Base-by-base conservation (phyloP, 2,888 invertebrate species). In the Miltochrista miniata region DNA sequence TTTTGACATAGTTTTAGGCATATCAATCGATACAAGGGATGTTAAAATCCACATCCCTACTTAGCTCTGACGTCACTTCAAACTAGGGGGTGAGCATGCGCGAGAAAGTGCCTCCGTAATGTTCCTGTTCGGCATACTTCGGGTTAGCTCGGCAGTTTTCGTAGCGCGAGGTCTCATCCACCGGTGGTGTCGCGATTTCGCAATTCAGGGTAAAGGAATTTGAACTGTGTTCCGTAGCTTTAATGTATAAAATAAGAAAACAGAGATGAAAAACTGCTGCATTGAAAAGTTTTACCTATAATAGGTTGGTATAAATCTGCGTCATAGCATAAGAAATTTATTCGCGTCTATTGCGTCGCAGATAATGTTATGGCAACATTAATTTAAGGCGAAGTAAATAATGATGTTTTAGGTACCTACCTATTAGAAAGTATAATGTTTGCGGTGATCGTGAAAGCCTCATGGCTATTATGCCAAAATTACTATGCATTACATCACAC, bases 31-130 rank as follows among this genome's bases (percentile, higher is more conserved):
- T 59, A 70, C 10, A 53, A 47, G 70, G 69, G 67, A 51, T 72
- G 65, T 47, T 54, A 9, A 2, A 10, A 4, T 13, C 51, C 51
- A 50, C 81, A 79, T 67, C 81, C 75, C 81, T 86, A 78, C 48
- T 49, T 24, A 30, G 24, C 46, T 43, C 53, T 84, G 83, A 86
- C 83, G 87, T 86, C 85, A 85, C 66, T 53, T 47, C 55, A 69
- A 59, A 63, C 61, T 61, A 31, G 70, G 72, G 76, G 76, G 71
- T 69, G 72, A 67, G 79, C 89, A 87, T 88, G 88, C 89, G 89
- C 86, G 81, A 74, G 66, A 81, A 82, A 72, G 24, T 41, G 56
- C 69, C 72, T 74, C 85, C 84, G 83, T 85, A 73, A 82, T 82
- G 70, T 68, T 66, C 70, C 58, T 61, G 31, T 59, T 82, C 81